Conservation (phyloP, 1,140 invertebrate genomes). For the Brachionus koreanus region DNA sequence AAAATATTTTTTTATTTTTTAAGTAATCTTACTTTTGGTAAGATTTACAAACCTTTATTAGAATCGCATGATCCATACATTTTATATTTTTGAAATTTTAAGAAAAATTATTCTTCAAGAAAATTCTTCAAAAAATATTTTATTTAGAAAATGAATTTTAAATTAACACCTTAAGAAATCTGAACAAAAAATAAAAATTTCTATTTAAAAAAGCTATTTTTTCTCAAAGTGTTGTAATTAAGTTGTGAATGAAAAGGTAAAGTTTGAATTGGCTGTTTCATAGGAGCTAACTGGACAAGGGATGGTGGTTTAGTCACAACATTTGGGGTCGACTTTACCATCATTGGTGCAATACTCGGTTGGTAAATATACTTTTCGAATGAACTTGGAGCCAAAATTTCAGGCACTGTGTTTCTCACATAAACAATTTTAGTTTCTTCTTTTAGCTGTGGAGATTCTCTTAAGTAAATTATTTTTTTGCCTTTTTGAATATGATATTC, state of each 20-base stretch:
- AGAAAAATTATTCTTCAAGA: background rate
- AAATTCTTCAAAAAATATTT: background rate
- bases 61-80: background rate
- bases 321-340: background rate
- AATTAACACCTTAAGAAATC: background rate
- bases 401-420: background rate
- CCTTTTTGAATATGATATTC: background rate
- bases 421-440: background rate
- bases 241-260: background rate
- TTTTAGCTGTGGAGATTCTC: background rate
- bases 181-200: background rate
- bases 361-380: background rate
- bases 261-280: background rate
- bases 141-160: background rate
- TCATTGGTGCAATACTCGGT: background rate
- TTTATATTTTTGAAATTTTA: background rate
- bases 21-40: background rate
- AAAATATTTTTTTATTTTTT: background rate
- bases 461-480: background rate
- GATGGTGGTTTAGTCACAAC: background rate
- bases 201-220: background rate
- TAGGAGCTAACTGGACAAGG: background rate
- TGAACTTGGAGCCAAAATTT: background rate
- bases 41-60: background rate
- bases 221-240: background rate